phyloP scores from a whole-genome alignment of 2,888 invertebrate species.

The Eupithecia exiguata region DNA sequence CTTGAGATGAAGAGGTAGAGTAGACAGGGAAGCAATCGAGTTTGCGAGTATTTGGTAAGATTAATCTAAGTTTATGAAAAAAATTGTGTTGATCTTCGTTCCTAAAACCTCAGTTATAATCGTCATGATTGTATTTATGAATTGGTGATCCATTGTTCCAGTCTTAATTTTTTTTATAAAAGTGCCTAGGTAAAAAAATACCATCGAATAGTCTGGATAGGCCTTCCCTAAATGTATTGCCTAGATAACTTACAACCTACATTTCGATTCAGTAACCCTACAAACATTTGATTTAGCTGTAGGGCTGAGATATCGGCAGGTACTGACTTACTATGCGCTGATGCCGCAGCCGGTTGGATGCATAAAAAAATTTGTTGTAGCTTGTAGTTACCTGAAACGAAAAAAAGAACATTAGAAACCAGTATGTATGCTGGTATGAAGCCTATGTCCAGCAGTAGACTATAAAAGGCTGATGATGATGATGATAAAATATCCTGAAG shows the following conservation, averaged over 20 bases:
- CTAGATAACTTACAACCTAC: neutral
- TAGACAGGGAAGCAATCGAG: neutral
- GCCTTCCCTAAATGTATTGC: neutral
- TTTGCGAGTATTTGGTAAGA: neutral
- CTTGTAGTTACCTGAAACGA: neutral
- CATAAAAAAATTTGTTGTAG: neutral
- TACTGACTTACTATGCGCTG: neutral
- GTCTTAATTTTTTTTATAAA: too few species aligned
- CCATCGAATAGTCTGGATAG: too few species aligned
- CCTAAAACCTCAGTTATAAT: too few species aligned
- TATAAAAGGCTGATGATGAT: too few species aligned
- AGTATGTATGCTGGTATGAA: too few species aligned
- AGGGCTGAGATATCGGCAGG: neutral
- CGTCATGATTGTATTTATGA: too few species aligned
- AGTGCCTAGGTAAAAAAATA: too few species aligned
- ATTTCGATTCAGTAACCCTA: neutral
- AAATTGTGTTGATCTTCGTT: neutral
- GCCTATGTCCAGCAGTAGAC: too few species aligned
- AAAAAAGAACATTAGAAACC: neutral
- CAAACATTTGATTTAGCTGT: neutral
- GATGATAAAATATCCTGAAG: too few species aligned
- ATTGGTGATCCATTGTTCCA: too few species aligned
- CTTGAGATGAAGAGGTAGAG: slow-evolving; percentile 14
- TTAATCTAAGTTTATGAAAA: neutral
- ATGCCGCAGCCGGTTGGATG: neutral